Evolutionary conservation across 2,888 invertebrate species (phyloP), one percentile per base, ranked within the genome.

Genomic region (Hecatera dysodea): DNA sequence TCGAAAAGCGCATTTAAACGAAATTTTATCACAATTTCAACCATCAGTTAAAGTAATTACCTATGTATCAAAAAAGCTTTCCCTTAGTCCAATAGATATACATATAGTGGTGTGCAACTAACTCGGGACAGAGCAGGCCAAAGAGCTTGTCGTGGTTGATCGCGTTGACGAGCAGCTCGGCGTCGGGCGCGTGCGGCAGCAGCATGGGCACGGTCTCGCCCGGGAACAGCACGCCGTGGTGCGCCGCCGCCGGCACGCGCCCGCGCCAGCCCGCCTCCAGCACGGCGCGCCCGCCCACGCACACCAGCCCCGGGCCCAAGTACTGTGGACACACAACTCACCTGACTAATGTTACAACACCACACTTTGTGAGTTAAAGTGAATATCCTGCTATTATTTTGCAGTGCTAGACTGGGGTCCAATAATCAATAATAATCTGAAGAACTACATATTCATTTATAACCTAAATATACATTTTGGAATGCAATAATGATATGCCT

Each of bases 191-290:
- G 78, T 91, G 82, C 29, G 87, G 84, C 79, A 95, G 87, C 81
- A 95, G 86, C 93, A 96, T 91, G 74, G 96, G 96, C 82, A 96
- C 93, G 0, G 92, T 93, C 89, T 96, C 96, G 12, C 96, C 96
- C 1, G 96, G 96, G 88, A 96, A 96, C 85, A 96, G 93, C 46
- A 90, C 90, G 42, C 92, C 91, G 72, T 90, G 91, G 85, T 94
- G 94, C 57, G 91, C 91, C 78, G 89, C 75, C 75, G 86, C 92
- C 3, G 94, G 92, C 84, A 96, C 89, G 12, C 83, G 82, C 1
- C 94, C 95, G 24, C 80, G 72, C 95, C 96, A 95, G 22, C 96
- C 96, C 59, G 93, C 87, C 86, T 95, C 95, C 86, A 94, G 86
- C 81, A 94, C 90, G 5, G 85, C 83, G 57, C 95, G 91, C 48